Evolutionary conservation across 2,113 vertebrate genomes (phyloP).

Genomic region (Gallinago media): DNA sequence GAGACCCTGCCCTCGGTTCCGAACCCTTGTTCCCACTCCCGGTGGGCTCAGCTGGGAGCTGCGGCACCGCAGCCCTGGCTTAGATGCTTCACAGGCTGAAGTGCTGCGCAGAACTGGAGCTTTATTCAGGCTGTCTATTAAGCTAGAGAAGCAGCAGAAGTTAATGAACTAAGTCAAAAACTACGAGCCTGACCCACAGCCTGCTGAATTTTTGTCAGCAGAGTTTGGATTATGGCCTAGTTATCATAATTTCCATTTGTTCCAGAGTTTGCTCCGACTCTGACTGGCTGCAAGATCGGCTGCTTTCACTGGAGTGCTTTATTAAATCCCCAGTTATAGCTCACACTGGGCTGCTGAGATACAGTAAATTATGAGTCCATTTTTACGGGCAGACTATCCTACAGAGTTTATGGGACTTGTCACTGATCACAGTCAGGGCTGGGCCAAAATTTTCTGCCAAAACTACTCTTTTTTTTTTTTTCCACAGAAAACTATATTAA

Average conservation of each 20-base stretch:
- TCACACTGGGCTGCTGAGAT: constrained; percentile 63
- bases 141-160: constrained; percentile 32
- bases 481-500: not conserved
- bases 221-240: constrained; percentile 63
- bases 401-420: constrained; percentile 50
- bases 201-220: constrained; percentile 59
- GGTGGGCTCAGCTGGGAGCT: not conserved
- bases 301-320: constrained; percentile 55
- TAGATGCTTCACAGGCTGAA: not conserved
- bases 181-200: not conserved
- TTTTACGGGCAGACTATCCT: constrained; percentile 52
- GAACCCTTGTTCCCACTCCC: not conserved
- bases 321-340: constrained; percentile 62
- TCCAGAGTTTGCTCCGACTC: constrained; percentile 56
- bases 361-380: constrained; percentile 32
- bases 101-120: not conserved
- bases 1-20: accelerated
- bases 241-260: constrained; percentile 70
- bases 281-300: constrained; percentile 27
- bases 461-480: not conserved
- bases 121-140: constrained; percentile 25
- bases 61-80: accelerated
- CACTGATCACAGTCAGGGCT: constrained; percentile 7
- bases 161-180: constrained; percentile 62
- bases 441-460: constrained; percentile 40